Evolutionary conservation across 2,113 vertebrate species (phyloP), one percentile per base, ranked within the genome.

Genomic region (Neolamprologus kungweensis): DNA sequence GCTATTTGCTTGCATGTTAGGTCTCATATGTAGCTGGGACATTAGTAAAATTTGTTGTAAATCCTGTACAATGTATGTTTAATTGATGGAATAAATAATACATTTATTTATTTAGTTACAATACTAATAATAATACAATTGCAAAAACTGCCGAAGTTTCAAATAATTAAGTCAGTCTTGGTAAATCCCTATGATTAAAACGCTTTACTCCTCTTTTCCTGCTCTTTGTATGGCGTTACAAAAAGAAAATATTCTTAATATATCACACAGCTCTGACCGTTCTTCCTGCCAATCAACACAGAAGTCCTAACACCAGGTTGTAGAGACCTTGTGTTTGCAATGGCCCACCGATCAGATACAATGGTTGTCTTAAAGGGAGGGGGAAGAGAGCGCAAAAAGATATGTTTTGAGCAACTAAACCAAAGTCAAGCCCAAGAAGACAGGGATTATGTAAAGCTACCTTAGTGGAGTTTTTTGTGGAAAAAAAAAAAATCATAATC

Each of bases 171-270:
- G 28, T 63, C 28, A 33, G 16, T 33, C 5, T 63, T 33, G 28
- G 9, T 60, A 60, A 55, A 33, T 65, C 10, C 7, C 35, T 42
- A 42, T 23, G 12, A 71, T 9, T 0, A 6, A 42, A 42, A 42
- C 1, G 0, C 37, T 71, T 71, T 71, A 14, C 1, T 71, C 7
- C 37, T 23, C 65, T 3, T 42, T 71, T 71, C 37, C 65, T 4
- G 37, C 37, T 71, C 35, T 71, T 40, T 71, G 11, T 0, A 71
- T 42, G 35, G 7, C 0, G 7, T 0, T 9, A 71, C 35, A 42
- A 23, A 71, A 40, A 71, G 37, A 71, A 23, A 21, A 23, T 71
- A 71, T 42, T 42, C n/a, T 16, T 40, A 71, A 23, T 42, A 23
- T 9, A 16, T 6, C n/a, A 71, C 35, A 71, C 37, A 42, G 37